Conservation (phyloP, 2,797 vertebrate species). For the Leptoclinus maculatus region DNA sequence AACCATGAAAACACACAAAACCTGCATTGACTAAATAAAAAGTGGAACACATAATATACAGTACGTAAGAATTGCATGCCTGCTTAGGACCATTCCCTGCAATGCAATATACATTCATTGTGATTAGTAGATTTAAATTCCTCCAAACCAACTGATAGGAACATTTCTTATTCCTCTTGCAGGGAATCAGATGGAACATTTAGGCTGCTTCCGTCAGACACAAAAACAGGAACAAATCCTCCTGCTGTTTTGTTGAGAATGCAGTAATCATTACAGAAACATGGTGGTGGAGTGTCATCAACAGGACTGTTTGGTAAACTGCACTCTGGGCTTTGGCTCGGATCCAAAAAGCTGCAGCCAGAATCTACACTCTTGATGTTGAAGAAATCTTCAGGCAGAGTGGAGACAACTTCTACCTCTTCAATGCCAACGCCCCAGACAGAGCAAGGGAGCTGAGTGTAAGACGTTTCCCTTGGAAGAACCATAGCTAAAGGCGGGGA, state of each 20-base stretch:
- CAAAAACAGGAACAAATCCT: slow-evolving; percentile 60
- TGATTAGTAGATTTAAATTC: background rate
- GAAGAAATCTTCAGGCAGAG: slow-evolving; percentile 14
- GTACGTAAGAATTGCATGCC: background rate
- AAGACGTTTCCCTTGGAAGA: slow-evolving; percentile 33
- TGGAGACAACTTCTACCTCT: background rate
- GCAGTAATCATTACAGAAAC: slow-evolving; percentile 54
- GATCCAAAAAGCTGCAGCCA: slow-evolving; percentile 58
- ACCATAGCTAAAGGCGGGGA: background rate
- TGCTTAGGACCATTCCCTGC: background rate
- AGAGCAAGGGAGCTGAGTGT: slow-evolving; percentile 59
- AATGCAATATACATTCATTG: background rate
- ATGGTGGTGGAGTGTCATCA: background rate
- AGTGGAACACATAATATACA: background rate
- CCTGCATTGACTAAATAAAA: background rate
- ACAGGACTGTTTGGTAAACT: slow-evolving; percentile 45
- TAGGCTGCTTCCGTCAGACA: slow-evolving; percentile 17
- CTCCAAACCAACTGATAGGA: background rate
- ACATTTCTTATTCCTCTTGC: background rate
- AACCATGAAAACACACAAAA: background rate
- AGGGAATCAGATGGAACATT: background rate
- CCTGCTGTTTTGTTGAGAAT: slow-evolving; percentile 62
- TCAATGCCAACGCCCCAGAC: background rate
- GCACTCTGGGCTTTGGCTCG: slow-evolving; percentile 41
- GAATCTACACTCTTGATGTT: slow-evolving; percentile 51